Evolutionary conservation across 2,888 invertebrate genomes (phyloP).

Genomic region (Chaitophorus viminalis): DNA sequence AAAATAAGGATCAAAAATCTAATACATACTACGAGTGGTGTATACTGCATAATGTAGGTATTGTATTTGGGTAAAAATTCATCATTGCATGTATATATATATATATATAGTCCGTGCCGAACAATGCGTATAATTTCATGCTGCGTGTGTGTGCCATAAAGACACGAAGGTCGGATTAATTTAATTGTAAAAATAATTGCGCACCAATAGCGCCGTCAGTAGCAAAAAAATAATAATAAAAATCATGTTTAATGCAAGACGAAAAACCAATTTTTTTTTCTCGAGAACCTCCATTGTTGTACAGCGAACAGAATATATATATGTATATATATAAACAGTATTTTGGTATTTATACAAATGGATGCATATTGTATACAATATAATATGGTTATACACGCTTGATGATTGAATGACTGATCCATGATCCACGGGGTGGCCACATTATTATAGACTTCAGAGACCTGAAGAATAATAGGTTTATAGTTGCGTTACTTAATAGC

Average conservation of each 20-base stretch:
- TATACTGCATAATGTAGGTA: too few relatives aligned
- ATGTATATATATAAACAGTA: background rate
- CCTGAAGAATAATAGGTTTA: background rate
- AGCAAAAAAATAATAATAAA: slow-evolving; percentile 25
- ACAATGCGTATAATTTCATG: slow-evolving; percentile 43
- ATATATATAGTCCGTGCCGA: background rate
- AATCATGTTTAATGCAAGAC: slow-evolving; percentile 4
- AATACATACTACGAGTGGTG: background rate
- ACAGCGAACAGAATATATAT: background rate
- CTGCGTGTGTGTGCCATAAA: slow-evolving; percentile 30
- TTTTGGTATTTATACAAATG: background rate
- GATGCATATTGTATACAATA: background rate
- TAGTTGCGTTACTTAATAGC: background rate
- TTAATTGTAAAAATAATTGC: slow-evolving; percentile 55
- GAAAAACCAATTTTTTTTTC: slow-evolving; percentile 34
- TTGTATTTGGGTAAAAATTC: background rate
- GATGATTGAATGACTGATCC: background rate
- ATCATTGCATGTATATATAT: background rate
- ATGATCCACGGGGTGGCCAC: background rate
- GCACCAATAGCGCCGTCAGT: slow-evolving; percentile 6
- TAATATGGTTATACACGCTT: background rate
- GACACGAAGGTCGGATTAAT: slow-evolving; percentile 57
- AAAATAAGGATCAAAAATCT: background rate
- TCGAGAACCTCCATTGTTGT: background rate
- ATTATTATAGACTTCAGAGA: background rate